Conservation (phyloP, 2,797 vertebrate species). For the Glossophaga mutica region DNA sequence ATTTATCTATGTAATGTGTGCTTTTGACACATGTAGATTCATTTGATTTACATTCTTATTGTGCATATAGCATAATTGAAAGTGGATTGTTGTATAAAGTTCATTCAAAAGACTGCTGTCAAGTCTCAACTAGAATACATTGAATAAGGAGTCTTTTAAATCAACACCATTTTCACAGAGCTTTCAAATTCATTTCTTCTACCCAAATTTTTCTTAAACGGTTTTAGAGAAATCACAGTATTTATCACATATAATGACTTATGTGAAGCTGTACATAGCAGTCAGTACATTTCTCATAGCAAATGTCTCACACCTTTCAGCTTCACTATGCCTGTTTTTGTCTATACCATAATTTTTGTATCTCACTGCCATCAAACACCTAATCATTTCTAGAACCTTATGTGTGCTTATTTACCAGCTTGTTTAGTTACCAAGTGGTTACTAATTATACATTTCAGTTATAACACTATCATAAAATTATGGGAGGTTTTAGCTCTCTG, state of each 20-base stretch:
- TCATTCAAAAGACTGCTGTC: neutral
- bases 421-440: neutral
- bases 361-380: neutral
- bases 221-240: neutral
- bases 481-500: neutral
- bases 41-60: slow-evolving; percentile 15
- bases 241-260: neutral
- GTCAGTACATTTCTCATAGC: neutral
- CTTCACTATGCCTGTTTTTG: neutral
- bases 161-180: neutral
- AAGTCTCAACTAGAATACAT: neutral
- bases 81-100: neutral
- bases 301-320: neutral
- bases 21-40: neutral
- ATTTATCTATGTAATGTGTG: neutral
- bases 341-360: neutral
- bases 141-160: neutral
- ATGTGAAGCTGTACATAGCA: neutral
- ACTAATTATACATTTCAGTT: slow-evolving; percentile 9
- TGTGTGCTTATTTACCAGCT: neutral
- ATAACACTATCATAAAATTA: neutral
- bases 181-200: slow-evolving; percentile 38
- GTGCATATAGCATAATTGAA: neutral
- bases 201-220: neutral
- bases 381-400: neutral